These are phyloP conservation scores for Apoda limacodes DNA, from an alignment of 2,888 invertebrate genomes.

Conservation along the genomic window DNA sequence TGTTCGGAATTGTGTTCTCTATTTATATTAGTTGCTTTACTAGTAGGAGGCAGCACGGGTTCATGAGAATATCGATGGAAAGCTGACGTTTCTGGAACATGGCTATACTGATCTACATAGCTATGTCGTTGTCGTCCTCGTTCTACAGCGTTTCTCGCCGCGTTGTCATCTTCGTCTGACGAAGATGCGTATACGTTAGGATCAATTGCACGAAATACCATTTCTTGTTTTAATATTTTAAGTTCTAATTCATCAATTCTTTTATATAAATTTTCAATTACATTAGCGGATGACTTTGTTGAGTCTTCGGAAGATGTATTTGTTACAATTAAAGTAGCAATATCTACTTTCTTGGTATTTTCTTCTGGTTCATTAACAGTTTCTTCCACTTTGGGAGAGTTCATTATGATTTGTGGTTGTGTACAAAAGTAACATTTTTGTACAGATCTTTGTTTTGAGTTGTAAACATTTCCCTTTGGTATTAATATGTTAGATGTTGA, in stretches of 20 bases:
- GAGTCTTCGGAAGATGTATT: constrained; percentile 36
- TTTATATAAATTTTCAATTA: constrained; percentile 34
- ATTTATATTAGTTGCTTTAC: constrained; percentile 47
- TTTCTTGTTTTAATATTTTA: constrained; percentile 48
- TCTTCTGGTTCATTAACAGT: constrained; percentile 27
- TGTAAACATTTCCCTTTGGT: constrained; percentile 28
- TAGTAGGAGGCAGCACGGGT: constrained; percentile 40
- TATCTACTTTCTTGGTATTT: constrained; percentile 35
- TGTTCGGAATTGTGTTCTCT: constrained; percentile 61
- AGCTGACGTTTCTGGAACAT: constrained; percentile 55
- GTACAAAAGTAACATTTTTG: constrained; percentile 48
- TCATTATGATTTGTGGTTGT: constrained; percentile 40
- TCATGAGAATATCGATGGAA: constrained; percentile 51
- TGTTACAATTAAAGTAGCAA: constrained; percentile 36
- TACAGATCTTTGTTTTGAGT: constrained; percentile 28
- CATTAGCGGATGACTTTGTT: constrained; percentile 23
- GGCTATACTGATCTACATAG: constrained; percentile 58
- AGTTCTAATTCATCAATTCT: constrained; percentile 46
- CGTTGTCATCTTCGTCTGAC: constrained; percentile 41
- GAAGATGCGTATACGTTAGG: constrained; percentile 41
- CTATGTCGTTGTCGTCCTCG: constrained; percentile 44
- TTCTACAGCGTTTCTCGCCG: constrained; percentile 29
- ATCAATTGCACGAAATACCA: constrained; percentile 46
- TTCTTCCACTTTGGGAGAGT: constrained; percentile 33
- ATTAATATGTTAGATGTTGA: constrained; percentile 24